A percentile compares a stretch with the other conserved stretches of the same genome.
These are phyloP conservation scores for Chanos chanos DNA, from an alignment of 2,797 vertebrate genomes.

Conservation along the genomic window DNA sequence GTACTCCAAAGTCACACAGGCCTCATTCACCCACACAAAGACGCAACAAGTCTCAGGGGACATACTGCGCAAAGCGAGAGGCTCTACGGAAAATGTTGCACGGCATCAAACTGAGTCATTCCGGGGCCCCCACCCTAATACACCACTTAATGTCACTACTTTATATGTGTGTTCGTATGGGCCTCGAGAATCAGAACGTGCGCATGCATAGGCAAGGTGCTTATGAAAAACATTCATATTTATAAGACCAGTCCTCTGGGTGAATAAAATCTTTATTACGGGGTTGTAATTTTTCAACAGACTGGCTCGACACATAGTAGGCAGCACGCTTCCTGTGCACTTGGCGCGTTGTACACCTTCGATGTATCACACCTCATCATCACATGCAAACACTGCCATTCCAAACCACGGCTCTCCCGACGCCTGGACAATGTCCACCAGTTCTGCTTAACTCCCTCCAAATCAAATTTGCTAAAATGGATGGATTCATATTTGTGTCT, in stretches of 20 bases:
- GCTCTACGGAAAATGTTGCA: conserved; percentile 49
- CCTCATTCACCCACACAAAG: conserved; percentile 22
- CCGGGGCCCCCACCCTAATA: conserved; percentile 43
- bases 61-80: too few species aligned
- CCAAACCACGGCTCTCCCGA: conserved; percentile 14
- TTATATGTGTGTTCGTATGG: conserved; percentile 40
- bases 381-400: conserved; percentile 26
- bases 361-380: conserved; percentile 16
- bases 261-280: conserved; percentile 29
- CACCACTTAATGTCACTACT: conserved; percentile 40
- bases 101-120: conserved; percentile 47
- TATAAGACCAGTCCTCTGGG: conserved; percentile 26
- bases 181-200: conserved; percentile 44
- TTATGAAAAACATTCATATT: conserved; percentile 46
- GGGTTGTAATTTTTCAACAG: conserved; percentile 2
- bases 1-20: too few species aligned
- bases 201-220: conserved; percentile 38
- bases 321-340: conserved; percentile 19
- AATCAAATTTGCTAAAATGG: conserved; percentile 46
- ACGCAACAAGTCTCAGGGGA: conserved; percentile 30
- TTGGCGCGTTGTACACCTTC: conserved; percentile 12
- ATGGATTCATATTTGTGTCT: conserved; percentile 53
- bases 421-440: conserved; percentile 44
- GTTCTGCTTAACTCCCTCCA: conserved; percentile 24
- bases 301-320: conserved; percentile 7